Evolutionary conservation across 2,888 invertebrate genomes (phyloP), one percentile per base, ranked within the genome.

Genomic region (Acanthoscelides obtectus): DNA sequence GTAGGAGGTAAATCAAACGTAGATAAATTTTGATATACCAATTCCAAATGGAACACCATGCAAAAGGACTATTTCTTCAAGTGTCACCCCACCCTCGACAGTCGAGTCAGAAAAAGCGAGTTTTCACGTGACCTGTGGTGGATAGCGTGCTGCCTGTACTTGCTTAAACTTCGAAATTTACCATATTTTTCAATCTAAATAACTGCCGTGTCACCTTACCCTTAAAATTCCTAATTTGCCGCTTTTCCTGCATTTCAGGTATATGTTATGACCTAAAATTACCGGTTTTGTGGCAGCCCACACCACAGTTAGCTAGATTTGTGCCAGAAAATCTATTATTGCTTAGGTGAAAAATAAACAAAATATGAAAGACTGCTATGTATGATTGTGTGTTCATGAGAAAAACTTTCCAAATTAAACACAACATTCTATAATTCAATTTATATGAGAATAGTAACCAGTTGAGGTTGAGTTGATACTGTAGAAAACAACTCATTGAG

Each of bases 91-190:
- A 45, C 45, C 45, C 45, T 45, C 45, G 45, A 12, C 12, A 84
- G 84, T 78, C 84, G 85, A n/a, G 45, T 45, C 17, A 45, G 45
- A 45, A 45, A 25, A 45, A 45, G 45, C 45, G 45, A 6, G 69
- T 72, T 72, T 75, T 75, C 78, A 78, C 81, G 81, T 81, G 81
- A 80, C 80, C 80, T 78, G 78, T 79, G 79, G 77, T 80, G 80
- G 77, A 45, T 81, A 80, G 81, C 77, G 81, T 81, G 80, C 81
- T 81, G 71, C 70, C 64, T 66, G 21, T 77, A 80, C 74, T 80
- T 80, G 74, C 77, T 75, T 75, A 78, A 77, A 78, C 76, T 80
- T 78, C 77, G 72, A 76, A 78, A 80, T 78, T 76, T 74, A 76
- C 68, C 73, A 73, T 77, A 78, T 79, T 77, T 75, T 75, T 75